Base-by-base conservation (phyloP, 2,113 vertebrate species). In the Perognathus longimembris region DNA sequence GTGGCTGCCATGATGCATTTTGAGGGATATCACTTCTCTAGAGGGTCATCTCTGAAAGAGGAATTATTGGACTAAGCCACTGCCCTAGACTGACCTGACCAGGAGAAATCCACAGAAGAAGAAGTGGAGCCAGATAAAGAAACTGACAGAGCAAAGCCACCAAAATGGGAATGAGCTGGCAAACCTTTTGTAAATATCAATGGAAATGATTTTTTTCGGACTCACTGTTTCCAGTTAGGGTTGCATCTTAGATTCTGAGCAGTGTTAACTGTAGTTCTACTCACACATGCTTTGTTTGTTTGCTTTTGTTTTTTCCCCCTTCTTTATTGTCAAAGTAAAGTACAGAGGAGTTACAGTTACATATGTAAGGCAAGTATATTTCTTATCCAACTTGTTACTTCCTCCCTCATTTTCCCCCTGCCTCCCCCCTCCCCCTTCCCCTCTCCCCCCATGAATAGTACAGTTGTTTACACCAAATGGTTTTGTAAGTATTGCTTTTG, bases 131-230 rank as follows among this genome's bases (percentile, higher is more conserved):
- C 20, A 32, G 40, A 54, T 57, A 32, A 36, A 40, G 15, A 71
- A 4, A 88, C 26, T 5, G 36, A 30, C 6, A n/a, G 5, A 0
- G 3, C 1, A n/a, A 59, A 81, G 3, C 11, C 32, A 10, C 0
- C n/a, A 2, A 14, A 57, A 1, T 73, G 34, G 70, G 36, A 42
- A 87, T 45, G 32, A 70, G 69, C 0, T 36, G 64, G 36, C 4
- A 70, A 45, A 63, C 2, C 0, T 20, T 12, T 24, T n/a, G 7
- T n/a, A 24, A 66, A 28, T 67, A 18, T 59, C 28, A 38, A 12
- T 34, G 67, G 40, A 32, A 70, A 24, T 54, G 24, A 26, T 40
- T 70, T 71, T 61, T 73, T n/a, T 64, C 63, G 42, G 42, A 24
- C 30, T 81, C 12, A 64, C 1, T 30, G 18, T 5, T 40, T 76